Conservation (phyloP, 2,113 vertebrate species). For the Myotis davidii region DNA sequence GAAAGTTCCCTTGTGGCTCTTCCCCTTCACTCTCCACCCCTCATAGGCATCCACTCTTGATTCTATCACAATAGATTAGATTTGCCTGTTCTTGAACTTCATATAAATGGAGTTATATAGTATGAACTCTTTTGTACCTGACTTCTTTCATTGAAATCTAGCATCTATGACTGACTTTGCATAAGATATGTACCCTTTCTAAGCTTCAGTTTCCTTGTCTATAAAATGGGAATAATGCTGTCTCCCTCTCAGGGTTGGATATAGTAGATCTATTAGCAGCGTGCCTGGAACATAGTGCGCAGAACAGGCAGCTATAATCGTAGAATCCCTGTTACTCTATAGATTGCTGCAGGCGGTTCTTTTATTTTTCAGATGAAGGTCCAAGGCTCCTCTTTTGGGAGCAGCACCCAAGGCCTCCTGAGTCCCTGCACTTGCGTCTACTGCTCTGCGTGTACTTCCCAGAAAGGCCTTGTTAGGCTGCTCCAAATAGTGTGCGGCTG, state of each 20-base stretch:
- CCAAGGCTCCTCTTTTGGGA: background rate
- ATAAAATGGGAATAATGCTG: background rate
- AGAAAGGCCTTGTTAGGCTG: conserved; percentile 52
- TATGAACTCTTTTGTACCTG: too few relatives aligned
- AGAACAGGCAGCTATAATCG: background rate
- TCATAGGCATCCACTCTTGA: background rate
- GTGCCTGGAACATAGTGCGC: background rate
- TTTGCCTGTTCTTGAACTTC: too few relatives aligned
- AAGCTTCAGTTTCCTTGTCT: conserved; percentile 12
- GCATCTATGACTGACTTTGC: background rate
- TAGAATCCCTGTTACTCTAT: background rate
- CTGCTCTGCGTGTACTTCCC: background rate
- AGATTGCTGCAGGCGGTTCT: background rate
- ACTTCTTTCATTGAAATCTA: background rate
- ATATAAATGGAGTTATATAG: too few relatives aligned
- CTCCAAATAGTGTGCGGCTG: conserved; percentile 40
- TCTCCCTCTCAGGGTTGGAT: background rate
- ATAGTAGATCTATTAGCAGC: background rate
- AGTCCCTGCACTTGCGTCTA: background rate
- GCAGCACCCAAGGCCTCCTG: background rate
- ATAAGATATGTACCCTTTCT: background rate
- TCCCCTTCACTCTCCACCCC: background rate
- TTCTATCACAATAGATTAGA: too few relatives aligned
- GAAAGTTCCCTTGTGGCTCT: background rate
- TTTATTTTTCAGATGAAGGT: background rate